phyloP scores from a whole-genome alignment of 2,797 vertebrate genomes.

The Clarias laeviceps region DNA sequence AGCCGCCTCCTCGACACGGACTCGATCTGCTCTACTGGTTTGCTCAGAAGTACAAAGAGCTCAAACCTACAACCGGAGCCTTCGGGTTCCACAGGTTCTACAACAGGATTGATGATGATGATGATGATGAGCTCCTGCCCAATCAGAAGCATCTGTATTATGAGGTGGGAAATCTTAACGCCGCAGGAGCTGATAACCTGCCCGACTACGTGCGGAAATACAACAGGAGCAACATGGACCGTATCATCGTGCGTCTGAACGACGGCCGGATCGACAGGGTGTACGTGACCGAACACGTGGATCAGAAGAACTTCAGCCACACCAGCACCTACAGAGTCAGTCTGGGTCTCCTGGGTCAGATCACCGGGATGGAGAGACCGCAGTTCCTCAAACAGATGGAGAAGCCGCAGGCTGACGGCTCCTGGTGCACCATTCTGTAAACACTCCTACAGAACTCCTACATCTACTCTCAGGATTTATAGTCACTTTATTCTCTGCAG shows the following conservation, averaged over 20 bases:
- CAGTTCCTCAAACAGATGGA: background rate
- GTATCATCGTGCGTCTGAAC: constrained; percentile 42
- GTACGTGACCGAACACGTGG: constrained; percentile 42
- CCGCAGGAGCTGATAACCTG: accelerated
- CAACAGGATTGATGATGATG: constrained; percentile 37
- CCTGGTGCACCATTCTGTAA: constrained; percentile 40
- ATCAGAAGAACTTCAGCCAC: background rate
- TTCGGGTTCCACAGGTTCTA: constrained; percentile 45
- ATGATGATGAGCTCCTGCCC: constrained; percentile 17
- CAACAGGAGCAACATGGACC: constrained; percentile 43
- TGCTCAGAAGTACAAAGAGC: background rate
- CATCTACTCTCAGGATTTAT: background rate
- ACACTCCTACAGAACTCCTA: background rate
- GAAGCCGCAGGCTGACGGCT: background rate
- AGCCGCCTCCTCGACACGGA: constrained; percentile 43
- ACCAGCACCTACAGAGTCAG: constrained; percentile 35
- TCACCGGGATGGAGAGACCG: background rate
- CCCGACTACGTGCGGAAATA: background rate
- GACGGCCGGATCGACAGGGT: background rate
- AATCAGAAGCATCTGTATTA: constrained; percentile 16
- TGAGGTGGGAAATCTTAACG: constrained; percentile 54
- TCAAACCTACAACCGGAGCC: accelerated
- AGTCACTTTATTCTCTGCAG: background rate
- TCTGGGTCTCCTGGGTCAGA: constrained; percentile 15
- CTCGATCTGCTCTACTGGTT: constrained; percentile 58